Evolutionary conservation across 2,888 invertebrate genomes (phyloP), one percentile per base, ranked within the genome.

Genomic region (Cetonia aurata): DNA sequence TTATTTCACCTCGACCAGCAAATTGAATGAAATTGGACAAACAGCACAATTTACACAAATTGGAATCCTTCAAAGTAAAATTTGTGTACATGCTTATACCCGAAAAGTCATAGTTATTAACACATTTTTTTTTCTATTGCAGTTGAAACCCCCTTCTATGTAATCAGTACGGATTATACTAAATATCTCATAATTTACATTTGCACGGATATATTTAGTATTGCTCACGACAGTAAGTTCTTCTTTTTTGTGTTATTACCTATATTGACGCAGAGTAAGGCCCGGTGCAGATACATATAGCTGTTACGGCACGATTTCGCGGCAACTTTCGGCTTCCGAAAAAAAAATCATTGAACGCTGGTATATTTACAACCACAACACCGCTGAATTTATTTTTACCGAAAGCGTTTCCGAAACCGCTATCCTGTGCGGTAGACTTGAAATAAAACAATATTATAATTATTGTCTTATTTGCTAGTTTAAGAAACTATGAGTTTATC

Each of bases 1-100:
- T 37, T 37, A 6, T 42, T 19, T 17, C 6, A 25, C 9, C 19
- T 13, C 48, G n/a, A 33, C 6, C 3, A 33, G 37, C 12, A 62
- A 13, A 2, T 33, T 62, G 17, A 31, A 48, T 9, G 13, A 62
- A 48, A 37, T 62, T 12, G 62, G 62, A 17, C 33, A 62, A 10
- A 15, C 62, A 12, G 48, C 62, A 48, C 48, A 48, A 62, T 62
- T 62, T 48, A 48, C 25, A 8, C 48, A 62, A 50, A 13, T 3
- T 12, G 62, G 62, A 62, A 13, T 62, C 15, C 50, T 48, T 17
- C 33, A 12, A 12, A 10, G 62, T 62, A 62, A 62, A 25, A 25
- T 25, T 25, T 25, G 1, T 17, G 3, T 37, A 37, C 37, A 1
- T 46, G 31, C 8, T n/a, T 46, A 17, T 6, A 15, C 33, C 31